These are phyloP conservation scores for Lobophora halterata DNA, from an alignment of 2,888 invertebrate genomes.

Conservation along the genomic window DNA sequence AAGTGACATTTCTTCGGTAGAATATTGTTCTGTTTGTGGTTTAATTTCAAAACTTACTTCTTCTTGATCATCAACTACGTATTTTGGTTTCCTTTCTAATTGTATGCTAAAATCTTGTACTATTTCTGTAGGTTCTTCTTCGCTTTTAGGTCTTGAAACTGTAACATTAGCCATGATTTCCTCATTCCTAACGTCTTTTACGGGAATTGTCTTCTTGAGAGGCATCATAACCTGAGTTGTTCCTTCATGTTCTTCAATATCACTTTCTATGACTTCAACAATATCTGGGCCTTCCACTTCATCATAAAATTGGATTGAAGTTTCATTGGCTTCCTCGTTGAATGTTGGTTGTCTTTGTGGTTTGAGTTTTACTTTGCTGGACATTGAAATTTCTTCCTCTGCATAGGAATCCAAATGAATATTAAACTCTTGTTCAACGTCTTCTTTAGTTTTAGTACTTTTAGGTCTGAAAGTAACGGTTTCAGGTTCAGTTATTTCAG, in stretches of 20 bases:
- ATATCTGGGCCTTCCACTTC: constrained; percentile 65
- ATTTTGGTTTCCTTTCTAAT: constrained; percentile 84
- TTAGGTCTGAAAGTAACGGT: constrained; percentile 90
- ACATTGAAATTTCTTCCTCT: constrained; percentile 93
- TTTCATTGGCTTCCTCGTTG: constrained; percentile 88
- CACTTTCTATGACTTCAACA: constrained; percentile 72
- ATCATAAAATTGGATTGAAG: constrained; percentile 84
- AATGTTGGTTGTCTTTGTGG: constrained; percentile 87
- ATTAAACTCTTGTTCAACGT: constrained; percentile 94
- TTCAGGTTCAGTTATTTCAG: constrained; percentile 88
- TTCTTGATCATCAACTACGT: constrained; percentile 85
- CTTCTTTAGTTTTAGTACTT: constrained; percentile 89
- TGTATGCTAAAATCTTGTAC: constrained; percentile 84
- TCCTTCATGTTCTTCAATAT: constrained; percentile 67
- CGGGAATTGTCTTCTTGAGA: constrained; percentile 62
- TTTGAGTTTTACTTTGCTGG: constrained; percentile 89
- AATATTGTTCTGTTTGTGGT: constrained; percentile 70
- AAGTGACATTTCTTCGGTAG: constrained; percentile 86
- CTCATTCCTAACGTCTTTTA: constrained; percentile 55
- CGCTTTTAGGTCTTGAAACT: constrained; percentile 52
- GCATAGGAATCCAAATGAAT: constrained; percentile 92
- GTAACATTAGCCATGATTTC: constrained; percentile 65
- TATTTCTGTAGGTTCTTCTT: constrained; percentile 69
- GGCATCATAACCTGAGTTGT: constrained; percentile 59
- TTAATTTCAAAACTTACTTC: constrained; percentile 71